phyloP scores from a whole-genome alignment of 2,113 vertebrate species.

The Albula glossodonta region DNA sequence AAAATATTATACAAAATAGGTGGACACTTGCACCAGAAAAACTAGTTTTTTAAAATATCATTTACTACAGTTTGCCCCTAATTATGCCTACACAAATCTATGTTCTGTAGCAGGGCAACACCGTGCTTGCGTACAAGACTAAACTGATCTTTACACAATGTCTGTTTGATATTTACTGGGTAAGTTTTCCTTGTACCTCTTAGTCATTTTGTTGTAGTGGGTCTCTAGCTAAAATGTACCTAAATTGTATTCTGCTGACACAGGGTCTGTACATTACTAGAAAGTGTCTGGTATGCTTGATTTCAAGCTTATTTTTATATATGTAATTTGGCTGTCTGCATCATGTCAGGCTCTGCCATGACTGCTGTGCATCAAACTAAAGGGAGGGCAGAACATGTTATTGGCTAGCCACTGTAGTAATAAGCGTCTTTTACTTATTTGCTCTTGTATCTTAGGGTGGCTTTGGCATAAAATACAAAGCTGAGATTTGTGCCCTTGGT shows the following conservation, averaged over 20 bases:
- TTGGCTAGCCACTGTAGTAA: not conserved
- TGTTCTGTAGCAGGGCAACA: conserved; percentile 40
- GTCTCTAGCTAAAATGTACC: not conserved
- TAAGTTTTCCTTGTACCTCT: not conserved
- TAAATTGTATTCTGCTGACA: not conserved
- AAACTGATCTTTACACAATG: conserved; percentile 51
- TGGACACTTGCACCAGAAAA: conserved; percentile 18
- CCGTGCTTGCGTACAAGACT: conserved; percentile 62
- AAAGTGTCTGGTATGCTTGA: not conserved
- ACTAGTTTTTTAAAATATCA: conserved; percentile 40
- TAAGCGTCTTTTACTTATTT: not conserved
- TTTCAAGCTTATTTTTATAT: conserved; percentile 2
- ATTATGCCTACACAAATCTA: conserved; percentile 55
- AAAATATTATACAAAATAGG: conserved; percentile 17
- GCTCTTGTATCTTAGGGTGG: not conserved
- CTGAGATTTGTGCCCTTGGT: not conserved
- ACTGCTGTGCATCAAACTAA: not conserved
- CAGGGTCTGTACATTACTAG: not conserved
- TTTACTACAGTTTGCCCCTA: conserved; percentile 52
- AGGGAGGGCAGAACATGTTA: not conserved
- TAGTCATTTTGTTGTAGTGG: not conserved
- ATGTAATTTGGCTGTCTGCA: not conserved
- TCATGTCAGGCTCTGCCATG: not conserved
- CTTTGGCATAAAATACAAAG: not conserved
- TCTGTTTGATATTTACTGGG: not conserved